A percentile compares a stretch with the other conserved stretches of the same genome.
These are phyloP conservation scores for Labeo calbasu DNA, from an alignment of 2,797 vertebrate genomes.

Conservation along the genomic window DNA sequence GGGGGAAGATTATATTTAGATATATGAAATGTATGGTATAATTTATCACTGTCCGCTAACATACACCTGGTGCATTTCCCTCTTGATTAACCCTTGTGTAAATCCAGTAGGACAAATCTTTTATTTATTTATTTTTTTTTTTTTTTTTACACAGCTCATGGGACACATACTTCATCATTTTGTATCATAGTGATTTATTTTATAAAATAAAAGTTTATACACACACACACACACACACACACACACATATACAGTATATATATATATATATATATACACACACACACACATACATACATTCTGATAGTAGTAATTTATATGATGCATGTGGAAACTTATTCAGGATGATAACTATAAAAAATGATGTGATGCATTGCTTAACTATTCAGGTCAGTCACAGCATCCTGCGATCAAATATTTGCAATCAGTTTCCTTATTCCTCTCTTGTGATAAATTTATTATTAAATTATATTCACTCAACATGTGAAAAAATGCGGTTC, in stretches of 20 bases:
- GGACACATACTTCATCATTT: neutral
- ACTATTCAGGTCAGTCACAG: neutral
- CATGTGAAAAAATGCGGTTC: too few relatives aligned
- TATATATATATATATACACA: too few relatives aligned
- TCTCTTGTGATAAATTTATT: neutral
- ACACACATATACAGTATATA: too few relatives aligned
- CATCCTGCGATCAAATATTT: neutral
- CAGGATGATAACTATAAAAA: too few relatives aligned
- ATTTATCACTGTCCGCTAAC: neutral
- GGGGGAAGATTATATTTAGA: constrained; percentile 16
- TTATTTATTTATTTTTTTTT: too few relatives aligned
- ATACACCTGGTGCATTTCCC: neutral
- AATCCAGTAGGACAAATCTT: neutral
- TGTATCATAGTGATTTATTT: too few relatives aligned
- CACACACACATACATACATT: too few relatives aligned
- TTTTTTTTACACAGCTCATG: neutral
- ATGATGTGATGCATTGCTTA: neutral
- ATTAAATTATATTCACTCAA: neutral
- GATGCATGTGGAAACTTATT: too few relatives aligned
- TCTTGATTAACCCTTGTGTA: neutral
- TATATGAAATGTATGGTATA: neutral
- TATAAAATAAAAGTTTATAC: too few relatives aligned
- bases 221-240: too few relatives aligned
- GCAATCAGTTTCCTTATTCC: neutral
- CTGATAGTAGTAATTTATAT: too few relatives aligned